These are phyloP conservation scores for Nanorana parkeri DNA, from an alignment of 2,113 vertebrate species.

Conservation along the genomic window DNA sequence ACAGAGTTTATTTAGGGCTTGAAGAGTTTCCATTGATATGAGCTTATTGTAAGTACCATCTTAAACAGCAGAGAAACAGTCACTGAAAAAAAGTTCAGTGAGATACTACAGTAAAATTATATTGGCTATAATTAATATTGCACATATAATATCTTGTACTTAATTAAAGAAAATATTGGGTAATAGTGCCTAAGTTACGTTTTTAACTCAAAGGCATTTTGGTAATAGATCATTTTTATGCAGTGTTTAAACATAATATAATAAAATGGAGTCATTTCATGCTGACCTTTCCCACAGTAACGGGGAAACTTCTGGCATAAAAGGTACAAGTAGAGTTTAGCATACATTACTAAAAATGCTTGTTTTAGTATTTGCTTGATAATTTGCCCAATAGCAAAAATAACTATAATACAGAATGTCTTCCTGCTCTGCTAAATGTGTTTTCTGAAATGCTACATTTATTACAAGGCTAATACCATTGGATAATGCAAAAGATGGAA, in stretches of 20 bases:
- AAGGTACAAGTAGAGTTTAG: not conserved
- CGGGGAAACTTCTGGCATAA: not conserved
- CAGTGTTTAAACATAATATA: conserved; percentile 43
- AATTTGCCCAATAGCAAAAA: conserved; percentile 9
- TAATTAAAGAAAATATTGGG: conserved; percentile 46
- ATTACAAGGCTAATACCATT: not conserved
- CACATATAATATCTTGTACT: conserved; percentile 48
- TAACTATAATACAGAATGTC: not conserved
- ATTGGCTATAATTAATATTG: conserved; percentile 45
- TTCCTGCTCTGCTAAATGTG: not conserved
- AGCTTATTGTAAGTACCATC: conserved; percentile 18
- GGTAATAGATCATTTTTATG: conserved; percentile 41
- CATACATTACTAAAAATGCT: not conserved
- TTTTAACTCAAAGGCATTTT: conserved; percentile 37
- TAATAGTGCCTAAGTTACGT: conserved; percentile 37
- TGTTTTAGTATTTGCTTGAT: not conserved
- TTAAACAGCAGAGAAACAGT: not conserved
- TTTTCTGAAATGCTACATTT: not conserved
- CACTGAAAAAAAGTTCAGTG: not conserved
- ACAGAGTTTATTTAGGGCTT: conserved; percentile 10
- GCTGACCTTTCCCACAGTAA: conserved; percentile 28
- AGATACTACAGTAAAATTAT: conserved; percentile 50
- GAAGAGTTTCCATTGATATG: conserved; percentile 10
- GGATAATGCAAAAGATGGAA: not conserved
- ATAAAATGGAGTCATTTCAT: conserved; percentile 38